Conservation (phyloP, 1,140 invertebrate species). For the Meloidogyne exigua region DNA sequence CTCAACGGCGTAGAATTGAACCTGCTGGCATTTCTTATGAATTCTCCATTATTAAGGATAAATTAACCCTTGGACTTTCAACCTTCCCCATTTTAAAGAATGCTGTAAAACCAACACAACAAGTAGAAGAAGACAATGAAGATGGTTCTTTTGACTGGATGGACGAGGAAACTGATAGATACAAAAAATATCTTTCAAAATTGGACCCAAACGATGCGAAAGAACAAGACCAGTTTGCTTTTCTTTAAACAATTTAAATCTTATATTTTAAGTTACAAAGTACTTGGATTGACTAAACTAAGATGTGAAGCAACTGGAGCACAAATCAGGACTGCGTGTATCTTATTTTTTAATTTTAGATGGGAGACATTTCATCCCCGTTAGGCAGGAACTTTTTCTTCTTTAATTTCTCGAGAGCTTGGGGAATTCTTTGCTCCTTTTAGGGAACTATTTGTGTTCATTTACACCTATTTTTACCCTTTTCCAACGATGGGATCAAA, state of each 20-base stretch:
- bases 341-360: conserved; percentile 10
- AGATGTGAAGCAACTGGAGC: conserved; percentile 41
- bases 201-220: conserved; percentile 52
- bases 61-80: conserved; percentile 34
- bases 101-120: conserved; percentile 9
- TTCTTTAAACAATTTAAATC: neutral
- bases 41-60: conserved; percentile 38
- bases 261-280: conserved; percentile 30
- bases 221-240: conserved; percentile 51
- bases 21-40: conserved; percentile 51
- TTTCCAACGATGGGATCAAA: neutral
- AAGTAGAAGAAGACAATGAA: neutral
- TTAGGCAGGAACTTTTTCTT: too few species aligned
- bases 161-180: conserved; percentile 43
- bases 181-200: conserved; percentile 39
- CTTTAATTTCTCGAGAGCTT: too few species aligned
- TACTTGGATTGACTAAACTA: conserved; percentile 50
- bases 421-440: neutral
- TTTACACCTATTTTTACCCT: too few species aligned
- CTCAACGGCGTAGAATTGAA: conserved; percentile 38
- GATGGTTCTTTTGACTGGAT: conserved; percentile 37
- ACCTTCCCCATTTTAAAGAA: conserved; percentile 37
- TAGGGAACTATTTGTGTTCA: too few species aligned
- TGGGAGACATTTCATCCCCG: too few species aligned
- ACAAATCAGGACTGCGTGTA: conserved; percentile 53